phyloP scores from a whole-genome alignment of 2,888 invertebrate species.

The Acanthosepion lycidas region DNA sequence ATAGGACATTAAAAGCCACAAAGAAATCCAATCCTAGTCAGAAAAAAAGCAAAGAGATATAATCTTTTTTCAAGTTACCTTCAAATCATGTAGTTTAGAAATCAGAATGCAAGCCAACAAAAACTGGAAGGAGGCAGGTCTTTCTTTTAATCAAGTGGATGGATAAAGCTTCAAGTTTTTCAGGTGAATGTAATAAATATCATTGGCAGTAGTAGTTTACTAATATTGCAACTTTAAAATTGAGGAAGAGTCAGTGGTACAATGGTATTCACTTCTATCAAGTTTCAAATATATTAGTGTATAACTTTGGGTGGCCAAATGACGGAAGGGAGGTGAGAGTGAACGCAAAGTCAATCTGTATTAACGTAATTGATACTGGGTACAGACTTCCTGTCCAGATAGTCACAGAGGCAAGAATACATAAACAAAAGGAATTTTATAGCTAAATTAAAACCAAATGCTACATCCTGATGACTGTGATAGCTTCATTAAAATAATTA shows the following conservation, averaged over 20 bases:
- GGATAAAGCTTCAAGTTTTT: background rate
- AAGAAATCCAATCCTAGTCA: background rate
- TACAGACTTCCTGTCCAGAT: background rate
- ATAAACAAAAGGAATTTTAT: background rate
- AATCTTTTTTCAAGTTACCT: background rate
- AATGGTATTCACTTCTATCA: too few species aligned
- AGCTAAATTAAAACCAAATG: background rate
- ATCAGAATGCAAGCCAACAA: background rate
- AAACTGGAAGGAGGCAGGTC: background rate
- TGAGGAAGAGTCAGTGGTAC: background rate
- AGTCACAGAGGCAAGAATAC: background rate
- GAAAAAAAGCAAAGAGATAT: background rate
- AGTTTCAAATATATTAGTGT: too few species aligned
- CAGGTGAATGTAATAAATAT: conserved; percentile 2
- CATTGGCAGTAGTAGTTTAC: background rate
- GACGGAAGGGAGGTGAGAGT: background rate
- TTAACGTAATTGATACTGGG: background rate
- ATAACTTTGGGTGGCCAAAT: too few species aligned
- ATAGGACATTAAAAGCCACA: background rate
- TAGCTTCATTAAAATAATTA: background rate
- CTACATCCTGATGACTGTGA: background rate
- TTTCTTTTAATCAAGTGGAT: background rate
- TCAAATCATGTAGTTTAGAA: background rate
- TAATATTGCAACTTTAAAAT: background rate
- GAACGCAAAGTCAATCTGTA: background rate